A percentile compares a stretch with the other conserved stretches of the same genome.
These are phyloP conservation scores for Oscheius sp. DNA, from an alignment of 2,888 invertebrate genomes.

Conservation along the genomic window DNA sequence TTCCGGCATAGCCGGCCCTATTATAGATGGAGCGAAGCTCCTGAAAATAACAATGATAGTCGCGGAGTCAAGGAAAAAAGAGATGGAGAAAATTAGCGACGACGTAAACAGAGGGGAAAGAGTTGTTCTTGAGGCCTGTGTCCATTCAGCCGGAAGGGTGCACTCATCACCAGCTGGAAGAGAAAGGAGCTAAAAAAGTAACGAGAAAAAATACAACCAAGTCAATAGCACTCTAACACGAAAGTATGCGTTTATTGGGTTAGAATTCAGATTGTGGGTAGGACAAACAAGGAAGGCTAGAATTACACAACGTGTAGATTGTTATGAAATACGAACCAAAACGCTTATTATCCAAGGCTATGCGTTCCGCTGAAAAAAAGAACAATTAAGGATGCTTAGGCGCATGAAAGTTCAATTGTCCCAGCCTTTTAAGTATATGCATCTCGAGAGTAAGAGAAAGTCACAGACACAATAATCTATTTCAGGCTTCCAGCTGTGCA, in stretches of 20 bases:
- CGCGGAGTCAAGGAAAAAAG: background rate
- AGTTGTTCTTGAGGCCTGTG: background rate
- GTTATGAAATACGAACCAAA: background rate
- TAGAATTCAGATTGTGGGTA: background rate
- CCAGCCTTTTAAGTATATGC: too few relatives aligned
- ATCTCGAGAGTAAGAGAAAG: too few relatives aligned
- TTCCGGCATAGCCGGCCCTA: constrained; percentile 23
- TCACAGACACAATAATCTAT: too few relatives aligned
- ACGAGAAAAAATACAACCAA: background rate
- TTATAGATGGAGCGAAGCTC: constrained; percentile 14
- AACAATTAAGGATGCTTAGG: too few relatives aligned
- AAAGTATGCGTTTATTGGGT: constrained; percentile 4
- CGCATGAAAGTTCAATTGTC: too few relatives aligned
- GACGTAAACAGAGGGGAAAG: background rate
- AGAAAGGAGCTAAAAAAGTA: background rate
- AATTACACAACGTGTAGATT: background rate
- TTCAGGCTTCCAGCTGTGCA: background rate
- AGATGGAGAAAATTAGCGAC: background rate
- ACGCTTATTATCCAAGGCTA: background rate
- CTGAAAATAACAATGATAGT: constrained; percentile 1
- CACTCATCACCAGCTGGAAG: constrained; percentile 4
- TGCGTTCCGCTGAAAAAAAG: background rate
- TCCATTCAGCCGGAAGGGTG: constrained; percentile 17
- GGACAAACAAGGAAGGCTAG: background rate
- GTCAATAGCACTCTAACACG: background rate